Evolutionary conservation across 2,797 vertebrate species (phyloP).

Genomic region (Galagoides demidoff): DNA sequence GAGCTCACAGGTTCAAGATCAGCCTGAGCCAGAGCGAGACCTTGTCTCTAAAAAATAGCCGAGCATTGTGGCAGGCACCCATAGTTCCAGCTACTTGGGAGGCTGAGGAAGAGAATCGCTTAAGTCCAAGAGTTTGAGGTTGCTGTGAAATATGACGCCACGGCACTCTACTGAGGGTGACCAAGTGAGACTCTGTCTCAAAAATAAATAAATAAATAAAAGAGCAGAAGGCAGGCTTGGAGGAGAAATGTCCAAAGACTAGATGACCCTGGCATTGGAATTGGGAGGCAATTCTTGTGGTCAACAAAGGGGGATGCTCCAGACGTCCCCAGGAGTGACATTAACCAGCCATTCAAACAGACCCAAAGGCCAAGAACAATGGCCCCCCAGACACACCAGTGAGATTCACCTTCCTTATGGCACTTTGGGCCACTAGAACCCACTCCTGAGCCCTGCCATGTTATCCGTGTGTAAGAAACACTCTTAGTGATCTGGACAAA

Average conservation of each 20-base stretch:
- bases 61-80: no score
- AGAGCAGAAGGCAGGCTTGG: not conserved
- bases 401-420: not conserved
- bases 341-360: not conserved
- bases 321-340: not conserved
- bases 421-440: not conserved
- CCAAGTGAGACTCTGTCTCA: no score
- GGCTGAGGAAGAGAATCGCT: no score
- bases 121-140: no score
- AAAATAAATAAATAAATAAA: no score
- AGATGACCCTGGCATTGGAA: accelerated
- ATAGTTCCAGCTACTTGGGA: no score
- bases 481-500: not conserved
- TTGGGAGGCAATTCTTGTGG: not conserved
- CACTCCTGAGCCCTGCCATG: not conserved
- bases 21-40: no score
- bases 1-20: no score
- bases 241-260: not conserved
- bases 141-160: no score
- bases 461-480: not conserved
- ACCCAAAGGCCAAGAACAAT: not conserved
- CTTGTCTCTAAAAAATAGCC: no score
- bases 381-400: not conserved
- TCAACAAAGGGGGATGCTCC: not conserved
- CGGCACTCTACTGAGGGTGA: no score